These are phyloP conservation scores for Neostethus bicornis DNA, from an alignment of 2,797 vertebrate species.

Conservation along the genomic window DNA sequence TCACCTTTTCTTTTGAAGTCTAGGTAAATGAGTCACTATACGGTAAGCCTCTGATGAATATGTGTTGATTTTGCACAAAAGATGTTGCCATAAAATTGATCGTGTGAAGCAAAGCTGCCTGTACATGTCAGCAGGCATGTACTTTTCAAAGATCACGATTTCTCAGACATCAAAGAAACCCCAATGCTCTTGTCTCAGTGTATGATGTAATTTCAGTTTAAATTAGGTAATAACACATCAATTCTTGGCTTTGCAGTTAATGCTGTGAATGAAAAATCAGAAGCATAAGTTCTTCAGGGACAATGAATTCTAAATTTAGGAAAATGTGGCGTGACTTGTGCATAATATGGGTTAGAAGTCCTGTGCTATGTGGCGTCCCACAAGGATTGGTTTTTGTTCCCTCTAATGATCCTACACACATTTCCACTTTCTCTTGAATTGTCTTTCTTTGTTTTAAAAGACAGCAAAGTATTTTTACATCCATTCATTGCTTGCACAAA, in stretches of 20 bases:
- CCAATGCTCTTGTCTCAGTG: too few relatives aligned
- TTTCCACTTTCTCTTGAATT: background rate
- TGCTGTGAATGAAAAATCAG: background rate
- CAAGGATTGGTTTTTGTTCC: background rate
- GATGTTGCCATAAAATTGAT: background rate
- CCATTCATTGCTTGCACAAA: constrained; percentile 9
- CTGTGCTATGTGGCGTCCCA: background rate
- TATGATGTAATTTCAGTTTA: too few relatives aligned
- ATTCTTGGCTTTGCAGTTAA: background rate
- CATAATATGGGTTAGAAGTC: background rate
- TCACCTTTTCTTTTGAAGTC: constrained; percentile 1
- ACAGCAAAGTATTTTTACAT: background rate
- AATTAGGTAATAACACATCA: too few relatives aligned
- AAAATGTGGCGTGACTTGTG: background rate
- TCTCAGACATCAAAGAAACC: background rate
- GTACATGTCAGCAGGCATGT: background rate
- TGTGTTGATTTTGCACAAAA: background rate
- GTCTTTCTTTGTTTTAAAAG: background rate
- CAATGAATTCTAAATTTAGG: background rate
- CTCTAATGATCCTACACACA: background rate
- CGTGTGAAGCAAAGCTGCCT: constrained; percentile 27
- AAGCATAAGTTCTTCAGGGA: background rate
- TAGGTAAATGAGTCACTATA: constrained; percentile 11
- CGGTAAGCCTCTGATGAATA: rapidly evolving
- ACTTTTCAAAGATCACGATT: constrained; percentile 12